phyloP scores from a whole-genome alignment of 1,140 invertebrate species.

The Lamellibrachia luymesi region DNA sequence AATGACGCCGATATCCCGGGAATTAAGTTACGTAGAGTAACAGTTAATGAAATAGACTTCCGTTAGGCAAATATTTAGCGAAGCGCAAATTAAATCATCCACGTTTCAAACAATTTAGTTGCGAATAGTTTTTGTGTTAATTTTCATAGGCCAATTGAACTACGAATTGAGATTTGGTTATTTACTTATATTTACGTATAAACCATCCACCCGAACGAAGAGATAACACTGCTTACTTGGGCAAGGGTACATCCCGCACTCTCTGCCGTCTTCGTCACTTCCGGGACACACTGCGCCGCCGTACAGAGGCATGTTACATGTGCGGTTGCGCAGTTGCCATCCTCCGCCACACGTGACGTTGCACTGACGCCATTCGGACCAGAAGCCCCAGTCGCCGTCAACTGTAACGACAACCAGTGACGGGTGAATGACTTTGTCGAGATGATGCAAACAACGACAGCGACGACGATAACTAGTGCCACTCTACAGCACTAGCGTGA shows the following conservation, averaged over 20 bases:
- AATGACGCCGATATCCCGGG: too few species aligned
- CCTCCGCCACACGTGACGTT: conserved; percentile 37
- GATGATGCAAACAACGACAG: background rate
- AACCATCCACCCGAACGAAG: background rate
- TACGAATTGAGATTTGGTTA: too few species aligned
- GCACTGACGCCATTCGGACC: conserved; percentile 33
- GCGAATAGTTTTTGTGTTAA: too few species aligned
- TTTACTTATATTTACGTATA: too few species aligned
- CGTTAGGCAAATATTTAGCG: too few species aligned
- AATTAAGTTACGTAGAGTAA: too few species aligned
- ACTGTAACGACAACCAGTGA: conserved; percentile 26
- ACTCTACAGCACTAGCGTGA: too few species aligned
- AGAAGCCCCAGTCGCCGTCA: conserved; percentile 35
- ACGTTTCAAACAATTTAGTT: too few species aligned
- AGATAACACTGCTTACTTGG: background rate
- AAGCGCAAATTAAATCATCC: too few species aligned
- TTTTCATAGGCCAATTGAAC: too few species aligned
- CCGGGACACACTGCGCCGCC: conserved; percentile 25
- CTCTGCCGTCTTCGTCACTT: conserved; percentile 3
- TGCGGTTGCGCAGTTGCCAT: conserved; percentile 28
- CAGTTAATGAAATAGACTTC: too few species aligned
- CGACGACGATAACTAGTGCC: too few species aligned
- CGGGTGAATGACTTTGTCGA: background rate
- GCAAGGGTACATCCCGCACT: conserved; percentile 9
- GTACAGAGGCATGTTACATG: conserved; percentile 33